Evolutionary conservation across 1,140 invertebrate genomes (phyloP).

Genomic region (Mactra quadrangularis): DNA sequence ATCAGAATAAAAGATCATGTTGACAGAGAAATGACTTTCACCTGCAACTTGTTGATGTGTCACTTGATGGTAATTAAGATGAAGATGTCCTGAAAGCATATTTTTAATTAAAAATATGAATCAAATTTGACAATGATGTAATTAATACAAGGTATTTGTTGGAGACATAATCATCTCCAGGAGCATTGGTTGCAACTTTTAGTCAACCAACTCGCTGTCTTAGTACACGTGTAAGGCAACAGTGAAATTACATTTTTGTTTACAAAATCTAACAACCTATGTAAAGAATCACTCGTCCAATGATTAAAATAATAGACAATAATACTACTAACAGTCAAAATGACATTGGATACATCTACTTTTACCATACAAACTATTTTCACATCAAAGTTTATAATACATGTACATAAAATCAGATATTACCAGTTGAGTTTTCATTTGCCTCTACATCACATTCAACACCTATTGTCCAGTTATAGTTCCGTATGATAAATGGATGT

Average conservation of each 20-base stretch:
- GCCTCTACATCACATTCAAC: conserved; percentile 34
- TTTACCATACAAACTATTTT: not conserved
- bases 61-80: not conserved
- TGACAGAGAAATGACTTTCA: not conserved
- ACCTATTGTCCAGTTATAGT: conserved; percentile 35
- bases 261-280: no score
- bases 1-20: conserved; percentile 34
- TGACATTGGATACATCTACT: not conserved
- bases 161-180: no score
- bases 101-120: not conserved
- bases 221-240: not conserved
- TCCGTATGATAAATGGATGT: conserved; percentile 22
- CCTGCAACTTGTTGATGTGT: not conserved
- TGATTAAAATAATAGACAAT: not conserved
- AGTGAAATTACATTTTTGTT: not conserved
- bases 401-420: not conserved
- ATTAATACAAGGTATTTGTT: not conserved
- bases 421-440: conserved; percentile 25
- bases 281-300: not conserved
- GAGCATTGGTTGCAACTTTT: not conserved
- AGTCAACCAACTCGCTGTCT: not conserved
- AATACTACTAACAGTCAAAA: not conserved
- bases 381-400: not conserved
- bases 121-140: not conserved
- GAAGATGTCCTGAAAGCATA: conserved; percentile 4